phyloP scores from a whole-genome alignment of 2,797 vertebrate genomes.

The Echiichthys vipera region DNA sequence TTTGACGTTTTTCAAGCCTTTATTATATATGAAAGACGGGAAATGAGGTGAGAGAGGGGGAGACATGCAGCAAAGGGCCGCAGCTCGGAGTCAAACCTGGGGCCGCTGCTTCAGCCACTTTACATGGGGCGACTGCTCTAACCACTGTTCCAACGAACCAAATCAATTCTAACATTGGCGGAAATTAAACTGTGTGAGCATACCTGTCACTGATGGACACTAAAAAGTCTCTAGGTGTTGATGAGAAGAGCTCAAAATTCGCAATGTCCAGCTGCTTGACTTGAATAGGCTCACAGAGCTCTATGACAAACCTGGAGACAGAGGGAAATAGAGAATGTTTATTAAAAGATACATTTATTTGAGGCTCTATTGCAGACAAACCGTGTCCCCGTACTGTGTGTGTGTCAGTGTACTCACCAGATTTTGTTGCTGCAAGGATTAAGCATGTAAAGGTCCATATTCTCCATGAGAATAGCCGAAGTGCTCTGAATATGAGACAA shows the following conservation, averaged over 20 bases:
- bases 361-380: not conserved
- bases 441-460: conserved; percentile 99
- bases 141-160: too few species aligned
- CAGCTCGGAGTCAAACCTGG: too few species aligned
- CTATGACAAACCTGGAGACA: conserved; percentile 86
- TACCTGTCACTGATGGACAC: conserved; percentile 99
- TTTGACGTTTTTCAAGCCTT: too few species aligned
- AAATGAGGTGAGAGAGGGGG: too few species aligned
- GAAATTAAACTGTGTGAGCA: not conserved
- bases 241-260: conserved; percentile 99
- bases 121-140: too few species aligned
- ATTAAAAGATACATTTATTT: not conserved
- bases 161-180: accelerated
- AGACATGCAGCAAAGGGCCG: too few species aligned
- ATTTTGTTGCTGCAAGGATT: conserved; percentile 99
- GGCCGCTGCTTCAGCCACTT: too few species aligned
- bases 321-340: not conserved
- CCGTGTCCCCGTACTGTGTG: accelerated
- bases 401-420: conserved; percentile 85
- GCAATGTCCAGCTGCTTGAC: conserved; percentile 98
- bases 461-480: conserved; percentile 97
- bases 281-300: conserved; percentile 98
- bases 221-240: conserved; percentile 96
- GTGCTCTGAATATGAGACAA: conserved; percentile 87
- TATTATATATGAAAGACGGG: too few species aligned